Evolutionary conservation across 2,113 vertebrate species (phyloP), one percentile per base, ranked within the genome.

Genomic region (Oxyura jamaicensis): DNA sequence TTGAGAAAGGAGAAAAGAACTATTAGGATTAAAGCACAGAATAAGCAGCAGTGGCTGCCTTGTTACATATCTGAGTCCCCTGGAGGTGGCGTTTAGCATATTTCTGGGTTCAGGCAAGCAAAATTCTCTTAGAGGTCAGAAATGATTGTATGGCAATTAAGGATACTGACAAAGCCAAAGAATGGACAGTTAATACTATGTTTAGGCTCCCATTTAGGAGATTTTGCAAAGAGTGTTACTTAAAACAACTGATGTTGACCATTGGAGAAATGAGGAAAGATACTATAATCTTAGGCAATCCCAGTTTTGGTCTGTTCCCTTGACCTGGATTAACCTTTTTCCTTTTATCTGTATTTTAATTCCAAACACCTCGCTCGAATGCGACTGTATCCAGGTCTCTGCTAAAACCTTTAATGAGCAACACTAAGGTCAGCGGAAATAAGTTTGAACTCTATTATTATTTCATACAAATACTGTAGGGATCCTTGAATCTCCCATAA

Each of bases 331-430:
- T 98, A 98, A 97, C 97, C 94, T 96, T 98, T 94, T 97, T 96
- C 96, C 96, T 95, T 97, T 97, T 97, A 98, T 98, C 97, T 97
- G 87, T 86, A 93, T 97, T 98, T 98, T 98, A 98, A 98, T 98
- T 98, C 96, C 96, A 95, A 97, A 97, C 96, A 97, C 96, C 96
- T 98, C 93, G 1, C 86, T 96, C 87, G 83, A 97, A 97, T 97
- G 96, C 13, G 33, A 97, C 92, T 92, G 77, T 95, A 96, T 86
- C 97, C 89, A 86, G 73, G 68, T 95, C 90, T 85, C 85, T 73
- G 41, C 77, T 94, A 93, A 97, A 96, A 97, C 60, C 89, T 90
- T 93, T 97, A 97, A 96, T 90, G 88, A 95, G 90, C 84, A 88
- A 90, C 80, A 83, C 88, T 95, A 86, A 95, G 88, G 89, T 93